Evolutionary conservation across 1,140 invertebrate species (phyloP).

Genomic region (Leptopilina clavipes): DNA sequence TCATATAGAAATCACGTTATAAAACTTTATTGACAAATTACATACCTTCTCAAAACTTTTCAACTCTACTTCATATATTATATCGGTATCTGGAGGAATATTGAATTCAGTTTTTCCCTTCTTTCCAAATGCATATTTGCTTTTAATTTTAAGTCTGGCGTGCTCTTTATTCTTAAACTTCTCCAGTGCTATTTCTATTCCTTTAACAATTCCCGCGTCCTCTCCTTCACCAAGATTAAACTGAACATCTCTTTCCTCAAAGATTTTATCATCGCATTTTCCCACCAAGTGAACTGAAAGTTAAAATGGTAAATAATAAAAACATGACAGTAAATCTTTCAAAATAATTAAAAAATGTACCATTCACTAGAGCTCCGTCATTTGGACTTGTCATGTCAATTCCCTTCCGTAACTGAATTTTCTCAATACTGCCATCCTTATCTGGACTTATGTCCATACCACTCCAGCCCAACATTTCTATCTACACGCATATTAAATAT

Average conservation of each 20-base stretch:
- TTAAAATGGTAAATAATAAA: slow-evolving; percentile 43
- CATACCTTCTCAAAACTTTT: slow-evolving; percentile 89
- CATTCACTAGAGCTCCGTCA: slow-evolving; percentile 86
- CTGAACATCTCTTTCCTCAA: slow-evolving; percentile 86
- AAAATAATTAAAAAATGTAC: slow-evolving; percentile 47
- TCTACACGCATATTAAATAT: slow-evolving; percentile 70
- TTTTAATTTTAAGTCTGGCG: slow-evolving; percentile 83
- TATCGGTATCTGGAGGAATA: slow-evolving; percentile 86
- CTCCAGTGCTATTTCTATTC: slow-evolving; percentile 89
- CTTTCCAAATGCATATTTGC: slow-evolving; percentile 88
- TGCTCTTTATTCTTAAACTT: slow-evolving; percentile 90
- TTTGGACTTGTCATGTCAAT: slow-evolving; percentile 82
- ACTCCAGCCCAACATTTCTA: slow-evolving; percentile 89
- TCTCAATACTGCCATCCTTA: slow-evolving; percentile 89
- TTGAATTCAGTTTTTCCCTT: slow-evolving; percentile 82
- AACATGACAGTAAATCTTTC: too few relatives aligned
- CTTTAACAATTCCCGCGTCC: slow-evolving; percentile 84
- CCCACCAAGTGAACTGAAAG: slow-evolving; percentile 87
- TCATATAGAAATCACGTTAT: neutral
- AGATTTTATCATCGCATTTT: slow-evolving; percentile 79
- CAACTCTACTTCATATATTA: slow-evolving; percentile 89
- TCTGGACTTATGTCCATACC: slow-evolving; percentile 90
- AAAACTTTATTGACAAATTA: too few relatives aligned
- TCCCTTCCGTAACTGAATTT: slow-evolving; percentile 82
- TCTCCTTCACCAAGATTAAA: slow-evolving; percentile 92